phyloP scores from a whole-genome alignment of 1,140 invertebrate species.

The Laodelphax striatellus region DNA sequence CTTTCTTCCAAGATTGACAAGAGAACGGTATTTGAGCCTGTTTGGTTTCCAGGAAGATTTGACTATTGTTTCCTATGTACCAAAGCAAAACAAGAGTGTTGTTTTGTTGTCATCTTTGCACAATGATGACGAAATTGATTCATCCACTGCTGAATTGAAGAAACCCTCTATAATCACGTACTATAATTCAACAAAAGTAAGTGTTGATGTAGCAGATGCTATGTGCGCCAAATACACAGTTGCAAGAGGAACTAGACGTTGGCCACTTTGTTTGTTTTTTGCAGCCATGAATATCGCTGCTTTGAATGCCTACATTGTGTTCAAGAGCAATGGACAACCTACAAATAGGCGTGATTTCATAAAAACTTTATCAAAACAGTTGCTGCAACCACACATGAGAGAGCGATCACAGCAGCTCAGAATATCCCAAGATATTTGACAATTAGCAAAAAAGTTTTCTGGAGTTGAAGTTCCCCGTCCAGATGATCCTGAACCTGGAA shows the following conservation, averaged over 20 bases:
- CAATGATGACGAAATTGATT: slow-evolving; percentile 18
- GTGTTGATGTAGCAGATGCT: slow-evolving; percentile 29
- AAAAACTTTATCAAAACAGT: too few species aligned
- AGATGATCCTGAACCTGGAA: too few species aligned
- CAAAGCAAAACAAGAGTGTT: slow-evolving; percentile 20
- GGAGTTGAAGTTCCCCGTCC: too few species aligned
- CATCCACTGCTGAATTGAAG: slow-evolving; percentile 10
- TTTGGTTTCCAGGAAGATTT: neutral
- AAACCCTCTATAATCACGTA: slow-evolving; percentile 29
- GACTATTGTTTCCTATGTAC: slow-evolving; percentile 22
- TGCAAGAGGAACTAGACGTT: slow-evolving; percentile 18
- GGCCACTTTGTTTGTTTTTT: slow-evolving; percentile 23
- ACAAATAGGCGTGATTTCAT: too few species aligned
- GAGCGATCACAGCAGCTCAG: too few species aligned
- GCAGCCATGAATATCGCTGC: too few species aligned
- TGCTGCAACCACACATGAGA: too few species aligned
- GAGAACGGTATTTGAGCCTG: neutral
- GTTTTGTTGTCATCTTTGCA: slow-evolving; percentile 26
- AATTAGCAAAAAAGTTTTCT: too few species aligned
- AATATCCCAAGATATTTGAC: too few species aligned
- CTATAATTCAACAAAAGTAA: slow-evolving; percentile 30
- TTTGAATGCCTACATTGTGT: too few species aligned
- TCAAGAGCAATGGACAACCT: too few species aligned
- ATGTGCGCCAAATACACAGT: slow-evolving; percentile 18
- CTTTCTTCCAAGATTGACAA: neutral